Evolutionary conservation across 2,888 invertebrate species (phyloP).

Genomic region (Plusia festucae): DNA sequence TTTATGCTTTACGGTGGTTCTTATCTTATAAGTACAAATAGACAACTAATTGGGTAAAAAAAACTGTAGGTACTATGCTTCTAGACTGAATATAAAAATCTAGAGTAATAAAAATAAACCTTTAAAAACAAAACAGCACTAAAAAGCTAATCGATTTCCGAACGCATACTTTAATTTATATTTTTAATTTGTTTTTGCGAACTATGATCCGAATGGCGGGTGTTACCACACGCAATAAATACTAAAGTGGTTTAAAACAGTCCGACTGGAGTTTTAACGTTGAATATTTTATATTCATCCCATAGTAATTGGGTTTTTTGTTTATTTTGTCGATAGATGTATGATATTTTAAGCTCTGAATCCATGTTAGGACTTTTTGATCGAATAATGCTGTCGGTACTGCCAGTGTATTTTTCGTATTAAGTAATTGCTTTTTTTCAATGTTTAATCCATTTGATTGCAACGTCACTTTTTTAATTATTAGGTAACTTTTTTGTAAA

Average conservation of each 20-base stretch:
- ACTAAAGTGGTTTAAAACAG: conserved; percentile 50
- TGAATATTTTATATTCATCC: conserved; percentile 66
- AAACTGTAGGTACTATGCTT: too few relatives aligned
- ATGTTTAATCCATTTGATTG: conserved; percentile 2
- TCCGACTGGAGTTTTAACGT: conserved; percentile 28
- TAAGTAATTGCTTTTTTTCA: neutral
- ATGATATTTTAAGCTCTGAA: conserved; percentile 36
- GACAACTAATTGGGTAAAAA: too few relatives aligned
- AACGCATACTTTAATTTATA: conserved; percentile 27
- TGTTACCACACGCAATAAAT: conserved; percentile 56
- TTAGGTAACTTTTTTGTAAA: neutral
- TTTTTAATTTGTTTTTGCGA: conserved; percentile 35
- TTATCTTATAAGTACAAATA: neutral
- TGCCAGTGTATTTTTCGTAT: conserved; percentile 6
- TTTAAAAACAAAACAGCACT: neutral
- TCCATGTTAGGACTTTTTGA: conserved; percentile 32
- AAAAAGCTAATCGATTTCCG: conserved; percentile 12
- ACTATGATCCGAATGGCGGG: conserved; percentile 47
- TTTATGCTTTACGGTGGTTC: neutral
- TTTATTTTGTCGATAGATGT: conserved; percentile 50
- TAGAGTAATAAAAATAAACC: neutral
- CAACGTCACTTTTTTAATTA: neutral
- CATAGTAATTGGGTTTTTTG: conserved; percentile 59
- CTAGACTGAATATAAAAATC: too few relatives aligned
- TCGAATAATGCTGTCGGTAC: conserved; percentile 12